A percentile compares a stretch with the other conserved stretches of the same genome.
Conservation (phyloP, 1,140 invertebrate species). For the Euschistus heros region DNA sequence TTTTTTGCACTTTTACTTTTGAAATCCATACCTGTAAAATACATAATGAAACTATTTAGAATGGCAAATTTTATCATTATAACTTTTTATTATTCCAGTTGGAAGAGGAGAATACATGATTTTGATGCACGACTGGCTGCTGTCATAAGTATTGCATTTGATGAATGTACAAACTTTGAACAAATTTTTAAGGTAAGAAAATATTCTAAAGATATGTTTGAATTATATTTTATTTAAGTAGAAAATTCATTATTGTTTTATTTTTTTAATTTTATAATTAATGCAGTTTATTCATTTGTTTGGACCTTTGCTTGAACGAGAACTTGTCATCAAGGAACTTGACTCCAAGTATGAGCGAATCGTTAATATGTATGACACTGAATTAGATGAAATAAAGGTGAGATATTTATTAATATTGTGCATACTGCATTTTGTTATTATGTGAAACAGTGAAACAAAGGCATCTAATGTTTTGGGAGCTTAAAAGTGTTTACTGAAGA, state of each 20-base stretch:
- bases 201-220: too few relatives aligned
- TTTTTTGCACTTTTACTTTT: too few relatives aligned
- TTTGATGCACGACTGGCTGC: slow-evolving; percentile 63
- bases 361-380: slow-evolving; percentile 46
- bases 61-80: background rate
- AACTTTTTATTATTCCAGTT: background rate
- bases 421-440: too few relatives aligned
- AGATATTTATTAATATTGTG: slow-evolving; percentile 13
- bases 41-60: background rate
- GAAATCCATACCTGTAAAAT: background rate
- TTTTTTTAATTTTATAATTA: background rate
- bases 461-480: too few relatives aligned
- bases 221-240: background rate
- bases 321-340: slow-evolving; percentile 55
- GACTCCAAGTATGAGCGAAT: slow-evolving; percentile 46
- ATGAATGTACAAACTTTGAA: slow-evolving; percentile 63
- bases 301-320: slow-evolving; percentile 57
- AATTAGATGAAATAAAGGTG: slow-evolving; percentile 53
- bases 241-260: too few relatives aligned
- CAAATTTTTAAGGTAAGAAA: slow-evolving; percentile 43
- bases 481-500: too few relatives aligned
- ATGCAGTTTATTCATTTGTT: slow-evolving; percentile 60
- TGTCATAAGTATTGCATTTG: slow-evolving; percentile 61
- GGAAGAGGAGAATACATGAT: slow-evolving; percentile 41
- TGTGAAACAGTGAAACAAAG: too few relatives aligned